A percentile compares a stretch with the other conserved stretches of the same genome.
Conservation (phyloP, 2,113 vertebrate species). For the Mesocricetus auratus region DNA sequence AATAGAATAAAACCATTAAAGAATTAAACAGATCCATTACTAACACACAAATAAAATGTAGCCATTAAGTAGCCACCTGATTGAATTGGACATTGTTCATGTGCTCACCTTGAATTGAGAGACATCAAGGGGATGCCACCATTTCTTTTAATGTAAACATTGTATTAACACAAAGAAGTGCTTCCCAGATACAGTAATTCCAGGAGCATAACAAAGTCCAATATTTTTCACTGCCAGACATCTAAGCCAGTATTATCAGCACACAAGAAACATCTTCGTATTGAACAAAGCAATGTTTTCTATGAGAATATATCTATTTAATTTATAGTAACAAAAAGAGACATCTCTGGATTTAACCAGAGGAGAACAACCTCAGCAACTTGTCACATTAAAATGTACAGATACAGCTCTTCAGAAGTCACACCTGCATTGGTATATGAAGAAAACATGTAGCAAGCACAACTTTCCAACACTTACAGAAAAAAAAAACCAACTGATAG, state of each 20-base stretch:
- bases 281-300: constrained; percentile 67
- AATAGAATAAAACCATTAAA: constrained; percentile 51
- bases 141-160: constrained; percentile 55
- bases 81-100: constrained; percentile 65
- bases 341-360: constrained; percentile 54
- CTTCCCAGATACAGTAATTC: constrained; percentile 56
- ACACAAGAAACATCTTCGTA: constrained; percentile 59
- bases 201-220: constrained; percentile 66
- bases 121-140: constrained; percentile 51
- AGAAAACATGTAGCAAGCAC: constrained; percentile 72
- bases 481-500: constrained; percentile 60
- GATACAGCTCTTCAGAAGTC: constrained; percentile 53
- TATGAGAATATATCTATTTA: constrained; percentile 58
- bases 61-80: constrained; percentile 52
- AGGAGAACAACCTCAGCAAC: constrained; percentile 56
- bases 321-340: constrained; percentile 54
- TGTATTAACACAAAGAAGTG: constrained; percentile 56
- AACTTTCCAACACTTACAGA: constrained; percentile 73
- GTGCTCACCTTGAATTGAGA: constrained; percentile 49
- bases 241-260: constrained; percentile 64
- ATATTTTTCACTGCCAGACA: constrained; percentile 70
- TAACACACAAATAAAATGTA: constrained; percentile 60
- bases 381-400: constrained; percentile 64
- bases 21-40: constrained; percentile 64
- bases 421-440: constrained; percentile 39